Evolutionary conservation across 2,888 invertebrate species (phyloP), one percentile per base, ranked within the genome.

Genomic region (Chironomus riparius): DNA sequence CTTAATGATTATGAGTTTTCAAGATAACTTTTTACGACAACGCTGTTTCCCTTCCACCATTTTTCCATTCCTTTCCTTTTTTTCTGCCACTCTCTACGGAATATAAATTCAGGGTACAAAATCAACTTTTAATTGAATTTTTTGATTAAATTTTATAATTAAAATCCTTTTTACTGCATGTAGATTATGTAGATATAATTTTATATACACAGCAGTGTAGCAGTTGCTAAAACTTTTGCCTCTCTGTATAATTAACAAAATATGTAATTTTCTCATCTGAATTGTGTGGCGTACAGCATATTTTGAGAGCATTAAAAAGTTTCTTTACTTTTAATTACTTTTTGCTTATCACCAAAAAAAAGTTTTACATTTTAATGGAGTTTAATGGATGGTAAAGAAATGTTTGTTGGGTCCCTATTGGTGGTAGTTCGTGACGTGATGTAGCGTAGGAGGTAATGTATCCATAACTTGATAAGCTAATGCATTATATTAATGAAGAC

Each of bases 121-220:
- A 71, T 71, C 47, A 71, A 71, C 47, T 71, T 71, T 71, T 71
- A 71, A 71, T 71, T 71, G 71, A 71, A 71, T 71, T 70, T 70
- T 70, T 50, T 70, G 70, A 70, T 70, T 70, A 70, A 70, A 70
- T 47, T 71, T 71, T 71, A 47, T 71, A 71, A 71, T 71, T 71
- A 71, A 71, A 71, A 24, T 10, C 28, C 10, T 71, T 71, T 71
- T 56, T 50, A 71, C 56, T 6, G 10, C 56, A 65, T 65, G 38
- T 38, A 38, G 38, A 38, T 38, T 38, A 38, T 38, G 38, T 38
- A 38, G 38, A 38, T 38, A 38, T 38, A 38, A 38, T 38, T 38
- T 38, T 38, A 65, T 65, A 56, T 22, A 21, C 65, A 65, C 65
- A 24, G 65, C 21, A 21, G 18, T 24, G 13, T 65, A 24, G 62